Evolutionary conservation across 2,113 vertebrate species (phyloP).

Genomic region (Galemys pyrenaicus): DNA sequence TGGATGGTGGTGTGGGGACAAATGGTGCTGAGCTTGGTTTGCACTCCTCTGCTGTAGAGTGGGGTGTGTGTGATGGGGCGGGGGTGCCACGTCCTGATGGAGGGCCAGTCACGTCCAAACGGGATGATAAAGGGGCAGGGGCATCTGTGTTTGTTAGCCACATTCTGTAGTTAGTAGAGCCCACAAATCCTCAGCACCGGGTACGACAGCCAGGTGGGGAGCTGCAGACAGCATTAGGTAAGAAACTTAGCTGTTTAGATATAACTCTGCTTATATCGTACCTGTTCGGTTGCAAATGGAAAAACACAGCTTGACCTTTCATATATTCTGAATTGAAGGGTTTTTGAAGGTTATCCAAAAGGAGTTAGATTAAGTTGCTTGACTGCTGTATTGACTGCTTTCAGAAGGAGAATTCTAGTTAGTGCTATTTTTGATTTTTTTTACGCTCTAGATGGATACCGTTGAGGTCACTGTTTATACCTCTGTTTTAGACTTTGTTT

Average conservation of each 20-base stretch:
- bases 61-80: neutral
- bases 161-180: neutral
- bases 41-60: neutral
- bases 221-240: neutral
- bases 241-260: neutral
- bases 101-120: neutral
- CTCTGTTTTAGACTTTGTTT: neutral
- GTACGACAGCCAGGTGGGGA: neutral
- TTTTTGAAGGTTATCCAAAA: neutral
- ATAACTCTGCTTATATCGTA: neutral
- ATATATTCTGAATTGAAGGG: neutral
- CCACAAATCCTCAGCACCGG: fast-evolving
- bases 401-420: neutral
- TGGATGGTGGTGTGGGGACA: conserved; percentile 68
- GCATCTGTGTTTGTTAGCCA: no score
- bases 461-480: neutral
- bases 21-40: neutral
- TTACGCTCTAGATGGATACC: neutral
- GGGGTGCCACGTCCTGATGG: neutral
- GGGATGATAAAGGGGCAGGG: neutral
- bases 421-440: neutral
- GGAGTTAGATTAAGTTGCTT: neutral
- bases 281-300: neutral
- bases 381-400: neutral
- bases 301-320: neutral